These are phyloP conservation scores for Athene noctua DNA, from an alignment of 2,113 vertebrate genomes.

Conservation along the genomic window DNA sequence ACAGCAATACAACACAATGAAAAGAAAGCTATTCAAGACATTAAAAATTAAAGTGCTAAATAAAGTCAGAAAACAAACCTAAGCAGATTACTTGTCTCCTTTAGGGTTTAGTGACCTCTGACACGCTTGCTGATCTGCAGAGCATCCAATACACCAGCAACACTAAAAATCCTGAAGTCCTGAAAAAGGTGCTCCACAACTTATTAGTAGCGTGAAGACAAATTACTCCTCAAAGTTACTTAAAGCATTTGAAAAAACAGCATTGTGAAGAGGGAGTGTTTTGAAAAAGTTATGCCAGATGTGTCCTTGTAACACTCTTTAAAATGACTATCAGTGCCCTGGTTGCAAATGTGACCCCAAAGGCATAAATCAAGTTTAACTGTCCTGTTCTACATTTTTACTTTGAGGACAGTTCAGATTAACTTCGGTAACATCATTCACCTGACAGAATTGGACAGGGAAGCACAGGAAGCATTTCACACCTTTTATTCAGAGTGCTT, in stretches of 20 bases:
- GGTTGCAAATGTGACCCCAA: neutral
- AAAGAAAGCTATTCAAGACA: neutral
- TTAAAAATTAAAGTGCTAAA: neutral
- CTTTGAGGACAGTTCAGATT: neutral
- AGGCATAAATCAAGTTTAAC: neutral
- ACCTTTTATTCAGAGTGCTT: neutral
- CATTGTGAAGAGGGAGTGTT: neutral
- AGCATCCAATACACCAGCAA: neutral
- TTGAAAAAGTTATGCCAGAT: neutral
- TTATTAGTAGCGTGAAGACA: neutral
- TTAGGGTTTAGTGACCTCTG: neutral
- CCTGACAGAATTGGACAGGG: neutral
- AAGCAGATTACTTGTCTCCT: conserved; percentile 31
- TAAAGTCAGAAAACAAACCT: conserved; percentile 9
- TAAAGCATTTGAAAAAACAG: neutral
- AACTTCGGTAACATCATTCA: neutral
- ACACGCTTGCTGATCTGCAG: neutral
- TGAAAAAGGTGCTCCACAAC: neutral
- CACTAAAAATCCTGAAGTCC: neutral
- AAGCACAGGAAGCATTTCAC: neutral
- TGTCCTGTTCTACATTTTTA: neutral
- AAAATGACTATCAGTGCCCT: neutral
- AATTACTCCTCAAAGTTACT: neutral
- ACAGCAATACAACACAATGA: neutral
- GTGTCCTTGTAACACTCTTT: neutral